Evolutionary conservation across 2,113 vertebrate genomes (phyloP), one percentile per base, ranked within the genome.

Genomic region (Cebidichthys violaceus): DNA sequence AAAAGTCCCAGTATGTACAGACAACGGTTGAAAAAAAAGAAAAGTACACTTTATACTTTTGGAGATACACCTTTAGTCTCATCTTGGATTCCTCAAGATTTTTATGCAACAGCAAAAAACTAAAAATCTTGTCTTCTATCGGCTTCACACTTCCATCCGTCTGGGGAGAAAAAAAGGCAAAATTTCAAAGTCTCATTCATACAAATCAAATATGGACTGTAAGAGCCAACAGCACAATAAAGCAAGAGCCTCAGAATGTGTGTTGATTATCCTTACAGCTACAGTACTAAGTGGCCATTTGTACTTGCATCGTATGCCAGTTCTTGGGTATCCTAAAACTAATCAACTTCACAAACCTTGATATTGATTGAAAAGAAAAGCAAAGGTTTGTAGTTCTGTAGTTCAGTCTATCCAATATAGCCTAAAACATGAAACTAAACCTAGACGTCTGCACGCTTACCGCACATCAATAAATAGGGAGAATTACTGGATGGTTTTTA

Each of bases 31-130:
- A 55, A 70, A 55, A 75, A 70, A 59, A 61, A 65, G 67, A 73
- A 60, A 64, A 64, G 24, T 86, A 83, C 37, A 77, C 14, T 72
- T 71, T 27, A 45, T 37, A 70, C 61, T 86, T 77, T 75, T 73
- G 43, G 67, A 70, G 35, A 82, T 18, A 4, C 5, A 65, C 67
- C 68, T 54, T 77, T 69, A 65, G 37, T 79, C 84, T 85, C 81
- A 84, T 66, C 83, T 78, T 86, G 69, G 29, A 43, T 55, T 85
- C 27, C n/a, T 62, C 55, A 35, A 91, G 71, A 43, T 41, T 82
- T 80, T 71, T 67, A 79, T 75, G 77, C 84, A 90, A 83, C 72
- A 80, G 83, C 70, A 66, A 82, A 92, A 89, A 87, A 33, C 3
- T n/a, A 82, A 81, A 80, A 86, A 60, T 83, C 87, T 55, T n/a